phyloP scores from a whole-genome alignment of 2,888 invertebrate genomes.

The Tetranychus truncatus region DNA sequence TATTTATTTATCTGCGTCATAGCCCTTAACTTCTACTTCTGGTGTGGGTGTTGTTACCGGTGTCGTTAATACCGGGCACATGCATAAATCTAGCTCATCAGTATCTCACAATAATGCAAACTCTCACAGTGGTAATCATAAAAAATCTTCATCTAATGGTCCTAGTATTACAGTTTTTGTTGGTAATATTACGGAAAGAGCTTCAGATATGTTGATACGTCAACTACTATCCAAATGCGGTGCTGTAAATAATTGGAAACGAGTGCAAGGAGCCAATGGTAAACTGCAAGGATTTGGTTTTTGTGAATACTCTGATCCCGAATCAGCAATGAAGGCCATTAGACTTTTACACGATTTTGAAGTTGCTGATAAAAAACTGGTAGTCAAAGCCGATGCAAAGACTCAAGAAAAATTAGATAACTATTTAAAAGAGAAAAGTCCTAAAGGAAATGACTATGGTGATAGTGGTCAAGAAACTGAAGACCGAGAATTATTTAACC shows the following conservation, averaged over 20 bases:
- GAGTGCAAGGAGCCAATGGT: conserved; percentile 56
- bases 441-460: conserved; percentile 25
- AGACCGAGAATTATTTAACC: conserved; percentile 53
- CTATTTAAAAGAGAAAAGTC: conserved; percentile 36
- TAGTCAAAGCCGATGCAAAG: conserved; percentile 89
- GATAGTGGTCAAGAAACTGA: conserved; percentile 53
- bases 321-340: conserved; percentile 83
- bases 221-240: conserved; percentile 70
- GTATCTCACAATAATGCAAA: background rate
- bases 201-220: conserved; percentile 83
- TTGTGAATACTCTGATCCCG: conserved; percentile 88
- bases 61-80: background rate
- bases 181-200: conserved; percentile 84
- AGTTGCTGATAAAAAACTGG: conserved; percentile 76
- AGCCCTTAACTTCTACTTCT: background rate
- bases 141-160: conserved; percentile 36
- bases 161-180: conserved; percentile 93
- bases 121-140: background rate
- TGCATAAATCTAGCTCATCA: background rate
- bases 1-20: background rate
- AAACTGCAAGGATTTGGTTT: conserved; percentile 72
- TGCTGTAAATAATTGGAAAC: conserved; percentile 84
- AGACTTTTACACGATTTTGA: conserved; percentile 74
- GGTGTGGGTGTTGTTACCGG: background rate
- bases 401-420: conserved; percentile 82